Conservation (phyloP, 2,888 invertebrate species). For the Platypus cylindrus region DNA sequence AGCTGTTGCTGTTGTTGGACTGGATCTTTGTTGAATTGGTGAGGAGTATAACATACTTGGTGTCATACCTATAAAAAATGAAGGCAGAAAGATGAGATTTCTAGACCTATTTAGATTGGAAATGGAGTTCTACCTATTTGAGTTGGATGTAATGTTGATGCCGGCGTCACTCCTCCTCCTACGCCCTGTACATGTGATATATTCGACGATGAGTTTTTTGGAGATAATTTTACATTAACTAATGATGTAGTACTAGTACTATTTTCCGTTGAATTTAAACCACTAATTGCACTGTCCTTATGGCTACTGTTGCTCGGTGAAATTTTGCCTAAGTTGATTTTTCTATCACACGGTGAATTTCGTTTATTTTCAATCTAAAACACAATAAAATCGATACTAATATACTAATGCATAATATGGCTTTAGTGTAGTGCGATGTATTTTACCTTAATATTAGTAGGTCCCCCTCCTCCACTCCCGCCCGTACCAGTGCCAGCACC, state of each 20-base stretch:
- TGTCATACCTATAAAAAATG: conserved; percentile 21
- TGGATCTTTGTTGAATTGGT: conserved; percentile 46
- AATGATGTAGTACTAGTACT: conserved; percentile 6
- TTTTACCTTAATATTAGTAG: conserved; percentile 13
- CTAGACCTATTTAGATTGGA: not conserved
- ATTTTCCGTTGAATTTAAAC: conserved; percentile 31
- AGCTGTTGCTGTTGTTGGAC: conserved; percentile 54
- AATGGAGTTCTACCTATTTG: conserved; percentile 1
- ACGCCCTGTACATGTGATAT: conserved; percentile 34
- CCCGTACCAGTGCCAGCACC: conserved; percentile 6
- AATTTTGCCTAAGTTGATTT: conserved; percentile 40
- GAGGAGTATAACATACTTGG: conserved; percentile 38
- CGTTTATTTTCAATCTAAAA: conserved; percentile 39
- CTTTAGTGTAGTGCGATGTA: not conserved
- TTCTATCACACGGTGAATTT: conserved; percentile 43
- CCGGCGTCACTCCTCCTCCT: no score
- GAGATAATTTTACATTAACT: conserved; percentile 43
- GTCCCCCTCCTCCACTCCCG: no score
- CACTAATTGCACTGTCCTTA: conserved; percentile 38
- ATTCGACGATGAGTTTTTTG: conserved; percentile 43
- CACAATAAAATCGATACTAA: not conserved
- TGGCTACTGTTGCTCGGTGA: conserved; percentile 40
- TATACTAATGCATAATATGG: not conserved
- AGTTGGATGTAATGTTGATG: not conserved
- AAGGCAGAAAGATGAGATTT: not conserved